A percentile compares a stretch with the other conserved stretches of the same genome.
Evolutionary conservation across 2,888 invertebrate genomes (phyloP).

Genomic region (Drosophila yooni): DNA sequence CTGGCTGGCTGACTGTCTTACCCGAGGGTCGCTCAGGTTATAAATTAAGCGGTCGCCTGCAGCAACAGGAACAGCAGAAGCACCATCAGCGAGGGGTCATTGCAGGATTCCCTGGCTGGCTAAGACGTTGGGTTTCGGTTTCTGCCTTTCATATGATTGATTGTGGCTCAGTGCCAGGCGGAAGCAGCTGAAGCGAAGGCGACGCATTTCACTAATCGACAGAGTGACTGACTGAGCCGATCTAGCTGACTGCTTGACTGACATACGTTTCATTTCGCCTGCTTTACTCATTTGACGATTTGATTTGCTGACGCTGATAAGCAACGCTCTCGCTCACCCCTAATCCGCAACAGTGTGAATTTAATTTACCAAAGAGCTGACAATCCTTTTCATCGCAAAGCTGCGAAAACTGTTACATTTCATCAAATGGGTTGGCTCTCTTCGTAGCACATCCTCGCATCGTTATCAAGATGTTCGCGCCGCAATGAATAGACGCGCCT

Average conservation of each 20-base stretch:
- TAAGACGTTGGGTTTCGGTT: constrained; percentile 17
- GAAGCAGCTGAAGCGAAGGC: constrained; percentile 72
- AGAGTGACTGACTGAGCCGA: constrained; percentile 35
- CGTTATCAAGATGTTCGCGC: constrained; percentile 79
- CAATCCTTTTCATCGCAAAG: constrained; percentile 59
- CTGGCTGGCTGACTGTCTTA: constrained; percentile 48
- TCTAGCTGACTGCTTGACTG: constrained; percentile 28
- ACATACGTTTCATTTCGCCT: constrained; percentile 49
- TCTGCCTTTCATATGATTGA: constrained; percentile 68
- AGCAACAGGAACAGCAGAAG: constrained; percentile 37
- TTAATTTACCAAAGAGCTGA: constrained; percentile 77
- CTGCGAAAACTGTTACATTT: constrained; percentile 54
- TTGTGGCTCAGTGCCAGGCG: constrained; percentile 73
- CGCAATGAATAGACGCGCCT: constrained; percentile 41
- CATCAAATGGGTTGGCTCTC: constrained; percentile 5
- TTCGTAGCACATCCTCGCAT: neutral
- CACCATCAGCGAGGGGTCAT: constrained; percentile 48
- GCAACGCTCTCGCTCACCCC: constrained; percentile 49
- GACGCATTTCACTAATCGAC: constrained; percentile 40
- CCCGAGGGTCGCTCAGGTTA: constrained; percentile 68
- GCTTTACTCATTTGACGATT: constrained; percentile 69
- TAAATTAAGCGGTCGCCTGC: constrained; percentile 75
- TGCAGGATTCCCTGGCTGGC: constrained; percentile 51
- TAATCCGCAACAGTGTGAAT: constrained; percentile 75
- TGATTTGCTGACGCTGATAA: constrained; percentile 63